These are phyloP conservation scores for Gymnocheta viridis DNA, from an alignment of 2,888 invertebrate species.

Conservation along the genomic window DNA sequence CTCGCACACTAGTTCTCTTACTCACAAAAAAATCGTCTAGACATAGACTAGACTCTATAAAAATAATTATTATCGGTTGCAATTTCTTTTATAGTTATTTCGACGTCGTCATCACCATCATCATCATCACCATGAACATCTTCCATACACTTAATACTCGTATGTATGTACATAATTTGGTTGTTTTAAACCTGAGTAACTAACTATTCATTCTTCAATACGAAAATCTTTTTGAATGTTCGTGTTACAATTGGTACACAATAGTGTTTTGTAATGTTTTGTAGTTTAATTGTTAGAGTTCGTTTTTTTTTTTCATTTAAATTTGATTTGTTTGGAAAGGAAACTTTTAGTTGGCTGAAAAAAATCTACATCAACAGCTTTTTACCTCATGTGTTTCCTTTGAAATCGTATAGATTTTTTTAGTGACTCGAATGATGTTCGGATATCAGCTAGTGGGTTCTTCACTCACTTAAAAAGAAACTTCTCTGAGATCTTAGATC, in stretches of 20 bases:
- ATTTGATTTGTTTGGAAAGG: slow-evolving; percentile 1
- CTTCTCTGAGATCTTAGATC: too few relatives aligned
- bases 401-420: too few relatives aligned
- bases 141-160: slow-evolving; percentile 29
- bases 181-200: slow-evolving; percentile 2
- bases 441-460: too few relatives aligned
- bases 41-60: slow-evolving; percentile 82
- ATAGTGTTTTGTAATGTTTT: slow-evolving; percentile 48
- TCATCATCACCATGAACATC: slow-evolving; percentile 45
- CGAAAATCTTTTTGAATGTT: slow-evolving; percentile 24
- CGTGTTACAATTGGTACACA: slow-evolving; percentile 56
- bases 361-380: neutral
- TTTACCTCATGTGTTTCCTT: too few relatives aligned
- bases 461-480: too few relatives aligned
- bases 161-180: too few relatives aligned
- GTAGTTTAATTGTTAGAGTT: slow-evolving; percentile 22
- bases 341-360: neutral
- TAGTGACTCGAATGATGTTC: too few relatives aligned
- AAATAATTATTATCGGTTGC: slow-evolving; percentile 82
- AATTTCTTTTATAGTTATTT: slow-evolving; percentile 78
- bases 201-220: slow-evolving; percentile 25
- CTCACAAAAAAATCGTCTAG: slow-evolving; percentile 79
- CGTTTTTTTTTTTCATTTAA: neutral
- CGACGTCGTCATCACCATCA: slow-evolving; percentile 48
- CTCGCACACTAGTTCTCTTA: slow-evolving; percentile 2